Evolutionary conservation across 1,140 invertebrate genomes (phyloP), one percentile per base, ranked within the genome.

Genomic region (Drosophila yakuba): DNA sequence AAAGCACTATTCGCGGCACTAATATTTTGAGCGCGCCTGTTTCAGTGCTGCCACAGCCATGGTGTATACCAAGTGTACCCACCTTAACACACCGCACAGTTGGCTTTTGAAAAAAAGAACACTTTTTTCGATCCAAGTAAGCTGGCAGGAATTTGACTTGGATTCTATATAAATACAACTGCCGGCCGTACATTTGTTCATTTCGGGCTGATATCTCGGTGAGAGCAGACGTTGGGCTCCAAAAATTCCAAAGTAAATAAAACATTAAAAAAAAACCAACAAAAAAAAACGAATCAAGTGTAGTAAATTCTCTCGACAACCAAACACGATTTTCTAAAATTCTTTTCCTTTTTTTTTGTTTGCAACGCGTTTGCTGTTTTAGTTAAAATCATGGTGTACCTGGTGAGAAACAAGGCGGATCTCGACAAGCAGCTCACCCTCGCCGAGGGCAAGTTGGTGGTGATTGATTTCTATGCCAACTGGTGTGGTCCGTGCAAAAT

Each of bases 401-500:
- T 82, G 12, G 69, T 91, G 11, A 62, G 71, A 15, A 80, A 96
- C 64, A 93, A 91, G 38, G 95, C 96, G 86, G 93, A 91, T 38
- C 72, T 91, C 5, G 80, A 91, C 1, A 36, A 63, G 59, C 74
- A 78, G 35, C 25, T 98, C 23, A 90, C 93, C 0, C 95, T 96
- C 59, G 97, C 97, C 41, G 96, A 96, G 1, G 93, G 95, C 8
- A 97, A 96, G 82, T 93, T 99, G 66, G 96, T 99, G 17, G 95
- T 99, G 11, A 95, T 99, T 48, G 97, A 98, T 91, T 97, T 98
- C 91, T 96, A 94, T 92, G 91, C 91, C 48, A 84, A 95, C 39
- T 97, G 96, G 97, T 97, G 97, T 93, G 98, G 97, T 0, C 98
- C 98, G 0, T 99, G 98, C 93, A 97, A 97, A 91, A 94, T 96